A percentile compares a stretch with the other conserved stretches of the same genome.
phyloP scores from a whole-genome alignment of 1,140 invertebrate species.

The Aleiodes sp. region DNA sequence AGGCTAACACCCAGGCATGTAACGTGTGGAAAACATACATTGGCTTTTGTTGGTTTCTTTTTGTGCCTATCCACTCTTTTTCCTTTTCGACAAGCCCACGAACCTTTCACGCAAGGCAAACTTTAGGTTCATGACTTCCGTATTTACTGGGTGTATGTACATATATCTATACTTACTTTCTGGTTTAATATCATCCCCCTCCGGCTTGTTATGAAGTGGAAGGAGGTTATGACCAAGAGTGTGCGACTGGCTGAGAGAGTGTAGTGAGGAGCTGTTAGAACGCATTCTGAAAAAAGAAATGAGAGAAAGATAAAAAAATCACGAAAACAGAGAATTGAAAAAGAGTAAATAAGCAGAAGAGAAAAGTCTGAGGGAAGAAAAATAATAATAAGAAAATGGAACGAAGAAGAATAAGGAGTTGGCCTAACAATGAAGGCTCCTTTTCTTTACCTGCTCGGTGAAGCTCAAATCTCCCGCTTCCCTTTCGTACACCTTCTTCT shows the following conservation, averaged over 20 bases:
- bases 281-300: background rate
- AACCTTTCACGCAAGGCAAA: background rate
- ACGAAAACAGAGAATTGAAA: background rate
- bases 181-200: background rate
- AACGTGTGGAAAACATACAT: background rate
- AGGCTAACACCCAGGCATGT: background rate
- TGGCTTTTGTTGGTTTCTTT: background rate
- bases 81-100: background rate
- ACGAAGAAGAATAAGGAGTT: constrained; percentile 22
- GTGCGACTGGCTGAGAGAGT: background rate
- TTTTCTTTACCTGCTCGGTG: constrained; percentile 44
- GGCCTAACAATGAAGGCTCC: constrained; percentile 46
- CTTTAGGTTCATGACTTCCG: background rate
- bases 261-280: constrained; percentile 22
- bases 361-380: background rate
- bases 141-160: background rate
- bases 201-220: constrained; percentile 24
- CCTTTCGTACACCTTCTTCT: constrained; percentile 12
- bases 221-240: constrained; percentile 19
- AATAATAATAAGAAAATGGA: constrained; percentile 18
- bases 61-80: too few species aligned
- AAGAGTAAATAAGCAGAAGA: background rate
- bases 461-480: constrained; percentile 40
- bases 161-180: background rate
- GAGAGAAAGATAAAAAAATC: constrained; percentile 11